Conservation (phyloP, 2,797 vertebrate species). For the Stomatorhinus walkeri region DNA sequence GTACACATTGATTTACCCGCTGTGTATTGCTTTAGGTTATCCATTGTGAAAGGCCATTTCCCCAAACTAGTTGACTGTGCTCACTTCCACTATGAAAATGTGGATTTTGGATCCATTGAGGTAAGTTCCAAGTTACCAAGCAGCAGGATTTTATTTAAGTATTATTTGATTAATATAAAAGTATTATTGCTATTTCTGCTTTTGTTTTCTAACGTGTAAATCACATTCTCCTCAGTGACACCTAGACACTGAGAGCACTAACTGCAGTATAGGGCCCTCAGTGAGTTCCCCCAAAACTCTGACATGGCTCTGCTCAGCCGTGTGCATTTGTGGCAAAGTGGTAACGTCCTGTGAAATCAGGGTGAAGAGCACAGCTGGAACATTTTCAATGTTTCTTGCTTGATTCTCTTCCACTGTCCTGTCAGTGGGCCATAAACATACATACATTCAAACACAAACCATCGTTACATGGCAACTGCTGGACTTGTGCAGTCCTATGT, state of each 20-base stretch:
- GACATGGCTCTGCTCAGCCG: background rate
- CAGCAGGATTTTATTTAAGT: background rate
- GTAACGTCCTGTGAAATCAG: no score
- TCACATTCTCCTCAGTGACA: background rate
- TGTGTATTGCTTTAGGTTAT: conserved; percentile 47
- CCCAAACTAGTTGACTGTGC: conserved; percentile 71
- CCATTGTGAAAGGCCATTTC: conserved; percentile 67
- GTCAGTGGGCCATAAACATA: background rate
- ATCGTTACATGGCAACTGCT: background rate
- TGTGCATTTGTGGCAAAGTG: background rate
- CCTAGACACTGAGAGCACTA: background rate
- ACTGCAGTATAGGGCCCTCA: background rate
- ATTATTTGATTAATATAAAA: background rate
- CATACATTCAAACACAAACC: background rate
- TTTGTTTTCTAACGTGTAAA: background rate
- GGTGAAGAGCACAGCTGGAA: conserved; percentile 13
- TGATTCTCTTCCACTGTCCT: background rate
- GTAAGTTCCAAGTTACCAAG: conserved; percentile 41
- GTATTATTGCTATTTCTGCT: background rate
- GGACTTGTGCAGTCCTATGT: background rate
- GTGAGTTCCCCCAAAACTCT: background rate
- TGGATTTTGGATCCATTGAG: conserved; percentile 69
- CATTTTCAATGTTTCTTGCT: conserved; percentile 23
- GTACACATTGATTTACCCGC: background rate
- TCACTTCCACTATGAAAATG: conserved; percentile 73